Evolutionary conservation across 2,113 vertebrate genomes (phyloP).

Genomic region (western clawed frog (Xenopus tropicalis)): UCB_Xtro_10.0 CM004445.2:109002001-109002500

Average conservation of each 20-base stretch:
- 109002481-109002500: too few species aligned
- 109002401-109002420: too few species aligned
- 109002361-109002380: too few species aligned
- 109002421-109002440: too few species aligned
- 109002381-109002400: too few species aligned
- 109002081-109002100: conserved; percentile 17
- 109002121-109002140: not conserved
- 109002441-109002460: too few species aligned
- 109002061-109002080: conserved; percentile 28
- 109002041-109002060: conserved; percentile 24
- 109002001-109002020: not conserved
- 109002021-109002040: not conserved
- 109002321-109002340: not conserved
- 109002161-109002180: too few species aligned
- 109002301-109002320: not conserved
- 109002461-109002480: too few species aligned
- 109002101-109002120: conserved; percentile 10
- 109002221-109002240: not conserved
- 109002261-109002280: not conserved
- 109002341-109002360: not conserved
- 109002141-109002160: too few species aligned
- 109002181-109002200: too few species aligned
- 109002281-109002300: too few species aligned
- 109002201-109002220: not conserved
- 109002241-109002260: not conserved